These are phyloP conservation scores for Dasypus novemcinctus DNA, from an alignment of 2,113 vertebrate genomes.

Conservation along the genomic window DNA sequence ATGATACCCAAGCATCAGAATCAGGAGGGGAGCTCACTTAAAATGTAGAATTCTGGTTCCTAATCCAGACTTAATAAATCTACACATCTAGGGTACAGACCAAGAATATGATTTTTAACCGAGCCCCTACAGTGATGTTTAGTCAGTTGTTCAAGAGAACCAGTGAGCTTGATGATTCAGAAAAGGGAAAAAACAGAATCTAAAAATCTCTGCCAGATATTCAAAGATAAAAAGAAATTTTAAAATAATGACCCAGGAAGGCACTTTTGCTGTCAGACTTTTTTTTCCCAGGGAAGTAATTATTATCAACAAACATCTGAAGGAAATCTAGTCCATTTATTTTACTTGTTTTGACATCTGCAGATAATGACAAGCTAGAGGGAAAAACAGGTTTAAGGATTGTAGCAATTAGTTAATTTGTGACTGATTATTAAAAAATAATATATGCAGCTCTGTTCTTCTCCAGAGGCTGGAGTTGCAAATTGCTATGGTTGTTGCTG, in stretches of 20 bases:
- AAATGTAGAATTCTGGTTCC: neutral
- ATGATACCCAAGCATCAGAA: neutral
- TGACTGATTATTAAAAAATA: conserved; percentile 64
- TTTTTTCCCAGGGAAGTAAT: neutral
- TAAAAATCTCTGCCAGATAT: neutral
- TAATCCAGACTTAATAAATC: neutral
- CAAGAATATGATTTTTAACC: neutral
- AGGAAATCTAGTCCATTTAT: conserved; percentile 47
- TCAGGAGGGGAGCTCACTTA: neutral
- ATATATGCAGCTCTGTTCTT: neutral
- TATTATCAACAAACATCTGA: conserved; percentile 21
- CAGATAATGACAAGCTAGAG: conserved; percentile 56
- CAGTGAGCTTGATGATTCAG: neutral
- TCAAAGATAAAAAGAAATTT: neutral
- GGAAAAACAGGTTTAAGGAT: conserved; percentile 43
- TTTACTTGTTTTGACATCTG: conserved; percentile 61
- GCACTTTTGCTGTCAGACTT: neutral
- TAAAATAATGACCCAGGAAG: neutral
- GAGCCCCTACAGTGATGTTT: neutral
- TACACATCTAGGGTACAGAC: neutral
- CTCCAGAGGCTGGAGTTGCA: conserved; percentile 53
- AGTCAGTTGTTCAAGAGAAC: neutral
- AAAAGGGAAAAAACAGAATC: neutral
- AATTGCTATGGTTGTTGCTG: neutral
- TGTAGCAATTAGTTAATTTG: conserved; percentile 66